phyloP scores from a whole-genome alignment of 2,797 vertebrate species.

The Paratrypauchen microcephalus region DNA sequence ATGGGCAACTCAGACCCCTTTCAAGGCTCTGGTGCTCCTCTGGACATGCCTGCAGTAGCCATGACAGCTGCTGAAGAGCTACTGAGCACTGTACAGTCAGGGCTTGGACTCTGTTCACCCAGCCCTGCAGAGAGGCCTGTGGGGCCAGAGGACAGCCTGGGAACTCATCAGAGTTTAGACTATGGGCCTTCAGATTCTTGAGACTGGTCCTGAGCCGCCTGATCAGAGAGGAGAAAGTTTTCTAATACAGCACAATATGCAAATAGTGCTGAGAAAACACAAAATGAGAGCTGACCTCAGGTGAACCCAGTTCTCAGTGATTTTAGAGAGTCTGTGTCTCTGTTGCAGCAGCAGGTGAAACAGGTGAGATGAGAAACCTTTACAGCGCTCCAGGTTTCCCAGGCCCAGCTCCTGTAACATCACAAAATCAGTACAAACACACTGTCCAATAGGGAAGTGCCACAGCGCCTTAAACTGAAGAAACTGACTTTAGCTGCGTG shows the following conservation, averaged over 20 bases:
- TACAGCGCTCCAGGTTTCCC: conserved; percentile 86
- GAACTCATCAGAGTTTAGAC: conserved; percentile 61
- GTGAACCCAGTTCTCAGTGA: conserved; percentile 87
- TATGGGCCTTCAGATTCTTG: conserved; percentile 71
- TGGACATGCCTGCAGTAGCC: conserved; percentile 91
- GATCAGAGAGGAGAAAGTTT: conserved; percentile 2
- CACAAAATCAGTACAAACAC: conserved; percentile 2
- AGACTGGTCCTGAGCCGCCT: conserved; percentile 84
- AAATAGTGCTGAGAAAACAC: background rate
- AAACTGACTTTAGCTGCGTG: conserved; percentile 84
- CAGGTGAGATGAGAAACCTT: conserved; percentile 91
- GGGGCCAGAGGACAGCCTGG: conserved; percentile 80
- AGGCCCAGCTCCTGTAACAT: conserved; percentile 84
- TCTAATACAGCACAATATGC: background rate
- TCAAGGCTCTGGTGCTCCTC: conserved; percentile 62
- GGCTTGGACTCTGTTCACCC: conserved; percentile 78
- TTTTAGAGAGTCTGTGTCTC: conserved; percentile 78
- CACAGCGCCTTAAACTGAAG: background rate
- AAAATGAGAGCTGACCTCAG: conserved; percentile 78
- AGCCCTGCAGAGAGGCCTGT: conserved; percentile 78
- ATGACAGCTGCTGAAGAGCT: conserved; percentile 84
- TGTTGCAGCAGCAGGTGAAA: conserved; percentile 87
- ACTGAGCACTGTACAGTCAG: conserved; percentile 82
- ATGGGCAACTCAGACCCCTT: conserved; percentile 71
- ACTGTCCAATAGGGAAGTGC: background rate